phyloP scores from a whole-genome alignment of 2,888 invertebrate species.

The Drosophila quinaria region DNA sequence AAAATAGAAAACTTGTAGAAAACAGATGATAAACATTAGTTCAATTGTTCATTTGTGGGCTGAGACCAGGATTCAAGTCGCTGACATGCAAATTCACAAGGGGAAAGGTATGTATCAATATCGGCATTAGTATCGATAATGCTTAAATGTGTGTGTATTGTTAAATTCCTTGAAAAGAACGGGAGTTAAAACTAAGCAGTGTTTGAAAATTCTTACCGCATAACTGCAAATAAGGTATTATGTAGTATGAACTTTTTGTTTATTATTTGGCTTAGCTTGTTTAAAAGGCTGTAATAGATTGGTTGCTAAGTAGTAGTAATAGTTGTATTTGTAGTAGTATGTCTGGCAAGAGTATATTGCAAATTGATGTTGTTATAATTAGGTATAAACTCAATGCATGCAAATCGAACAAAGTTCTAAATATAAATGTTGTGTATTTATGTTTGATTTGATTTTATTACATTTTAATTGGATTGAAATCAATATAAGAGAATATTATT shows the following conservation, averaged over 20 bases:
- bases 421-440: constrained; percentile 53
- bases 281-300: constrained; percentile 56
- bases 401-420: constrained; percentile 71
- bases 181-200: constrained; percentile 13
- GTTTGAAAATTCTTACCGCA: constrained; percentile 47
- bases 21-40: constrained; percentile 82
- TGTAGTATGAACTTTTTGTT: not conserved
- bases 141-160: constrained; percentile 3
- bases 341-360: constrained; percentile 46
- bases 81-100: constrained; percentile 41
- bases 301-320: constrained; percentile 40
- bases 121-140: constrained; percentile 5
- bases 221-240: constrained; percentile 45
- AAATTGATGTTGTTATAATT: constrained; percentile 43
- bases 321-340: constrained; percentile 16
- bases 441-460: constrained; percentile 5
- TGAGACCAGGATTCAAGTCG: constrained; percentile 21
- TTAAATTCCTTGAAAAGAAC: constrained; percentile 9
- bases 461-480: constrained; percentile 42
- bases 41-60: constrained; percentile 42
- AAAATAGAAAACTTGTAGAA: constrained; percentile 61
- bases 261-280: constrained; percentile 19
- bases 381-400: constrained; percentile 71
- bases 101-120: constrained; percentile 23
- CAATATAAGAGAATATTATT: constrained; percentile 31